phyloP scores from a whole-genome alignment of 2,888 invertebrate genomes.

The Syritta pipiens region DNA sequence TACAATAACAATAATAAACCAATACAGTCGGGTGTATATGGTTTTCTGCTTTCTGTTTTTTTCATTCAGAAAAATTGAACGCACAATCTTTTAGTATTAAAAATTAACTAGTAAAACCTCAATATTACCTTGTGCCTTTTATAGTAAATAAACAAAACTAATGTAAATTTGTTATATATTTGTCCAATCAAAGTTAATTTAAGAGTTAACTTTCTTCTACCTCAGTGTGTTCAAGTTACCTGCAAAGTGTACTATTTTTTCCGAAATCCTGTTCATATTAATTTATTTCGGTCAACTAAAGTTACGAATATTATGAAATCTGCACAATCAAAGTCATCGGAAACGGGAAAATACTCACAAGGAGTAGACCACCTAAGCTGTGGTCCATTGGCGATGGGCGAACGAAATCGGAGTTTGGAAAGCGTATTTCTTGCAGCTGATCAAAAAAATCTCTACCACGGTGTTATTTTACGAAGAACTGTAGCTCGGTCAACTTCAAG shows the following conservation, averaged over 20 bases:
- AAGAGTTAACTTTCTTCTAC: slow-evolving; percentile 25
- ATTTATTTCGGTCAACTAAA: slow-evolving; percentile 23
- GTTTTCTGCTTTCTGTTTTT: slow-evolving; percentile 18
- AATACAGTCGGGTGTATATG: slow-evolving; percentile 43
- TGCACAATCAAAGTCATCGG: slow-evolving; percentile 36
- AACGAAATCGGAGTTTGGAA: slow-evolving; percentile 40
- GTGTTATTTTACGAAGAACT: slow-evolving; percentile 27
- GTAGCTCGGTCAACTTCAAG: slow-evolving; percentile 22
- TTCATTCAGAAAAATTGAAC: slow-evolving; percentile 14
- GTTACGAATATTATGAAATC: slow-evolving; percentile 55
- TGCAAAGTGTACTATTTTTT: neutral
- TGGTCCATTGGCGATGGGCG: slow-evolving; percentile 19
- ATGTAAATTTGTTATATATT: slow-evolving; percentile 31
- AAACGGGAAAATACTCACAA: neutral
- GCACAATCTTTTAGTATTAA: slow-evolving; percentile 51
- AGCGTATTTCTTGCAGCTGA: slow-evolving; percentile 24
- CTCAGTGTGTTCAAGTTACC: slow-evolving; percentile 49
- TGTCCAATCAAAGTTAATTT: slow-evolving; percentile 13
- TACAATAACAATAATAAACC: slow-evolving; percentile 65
- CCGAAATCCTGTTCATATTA: neutral
- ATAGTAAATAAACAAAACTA: slow-evolving; percentile 14
- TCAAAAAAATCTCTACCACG: slow-evolving; percentile 15
- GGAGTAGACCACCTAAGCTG: slow-evolving; percentile 19
- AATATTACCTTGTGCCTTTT: slow-evolving; percentile 50
- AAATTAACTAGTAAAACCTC: slow-evolving; percentile 20